Conservation (phyloP, 1,140 invertebrate genomes). For the Drosophila suzukii region DNA sequence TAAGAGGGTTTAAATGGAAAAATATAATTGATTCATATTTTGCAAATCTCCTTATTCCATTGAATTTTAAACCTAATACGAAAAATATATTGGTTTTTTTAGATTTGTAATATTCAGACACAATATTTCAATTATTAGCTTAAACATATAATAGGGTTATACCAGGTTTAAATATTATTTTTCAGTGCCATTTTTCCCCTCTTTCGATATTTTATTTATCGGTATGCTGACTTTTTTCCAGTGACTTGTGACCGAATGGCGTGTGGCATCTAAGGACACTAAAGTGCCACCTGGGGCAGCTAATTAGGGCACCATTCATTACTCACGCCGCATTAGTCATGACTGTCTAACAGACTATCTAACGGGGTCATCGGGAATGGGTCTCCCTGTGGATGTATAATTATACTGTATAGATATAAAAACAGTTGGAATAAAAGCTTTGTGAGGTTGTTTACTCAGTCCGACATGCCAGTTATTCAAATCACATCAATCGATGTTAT, state of each 20-base stretch:
- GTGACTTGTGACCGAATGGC: conserved; percentile 24
- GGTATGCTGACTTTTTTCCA: not conserved
- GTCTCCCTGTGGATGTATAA: conserved; percentile 18
- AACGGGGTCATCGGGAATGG: conserved; percentile 55
- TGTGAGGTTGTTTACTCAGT: conserved; percentile 14
- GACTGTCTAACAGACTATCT: conserved; percentile 50
- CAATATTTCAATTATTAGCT: too few species aligned
- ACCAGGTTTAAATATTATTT: too few species aligned
- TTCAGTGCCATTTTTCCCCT: not conserved
- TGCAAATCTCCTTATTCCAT: too few species aligned
- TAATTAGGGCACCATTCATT: conserved; percentile 60
- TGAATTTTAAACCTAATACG: too few species aligned
- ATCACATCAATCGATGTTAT: conserved; percentile 49
- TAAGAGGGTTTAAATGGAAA: too few species aligned
- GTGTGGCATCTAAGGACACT: conserved; percentile 28
- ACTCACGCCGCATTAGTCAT: conserved; percentile 40
- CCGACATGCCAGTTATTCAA: conserved; percentile 37
- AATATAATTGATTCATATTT: too few species aligned
- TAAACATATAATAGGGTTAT: too few species aligned
- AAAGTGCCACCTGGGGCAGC: conserved; percentile 45
- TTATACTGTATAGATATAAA: not conserved
- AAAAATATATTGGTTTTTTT: too few species aligned
- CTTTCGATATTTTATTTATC: not conserved
- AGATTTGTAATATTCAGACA: too few species aligned
- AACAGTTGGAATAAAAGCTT: conserved; percentile 25